Evolutionary conservation across 2,113 vertebrate species (phyloP).

Genomic region (Accipiter cooperii): DNA sequence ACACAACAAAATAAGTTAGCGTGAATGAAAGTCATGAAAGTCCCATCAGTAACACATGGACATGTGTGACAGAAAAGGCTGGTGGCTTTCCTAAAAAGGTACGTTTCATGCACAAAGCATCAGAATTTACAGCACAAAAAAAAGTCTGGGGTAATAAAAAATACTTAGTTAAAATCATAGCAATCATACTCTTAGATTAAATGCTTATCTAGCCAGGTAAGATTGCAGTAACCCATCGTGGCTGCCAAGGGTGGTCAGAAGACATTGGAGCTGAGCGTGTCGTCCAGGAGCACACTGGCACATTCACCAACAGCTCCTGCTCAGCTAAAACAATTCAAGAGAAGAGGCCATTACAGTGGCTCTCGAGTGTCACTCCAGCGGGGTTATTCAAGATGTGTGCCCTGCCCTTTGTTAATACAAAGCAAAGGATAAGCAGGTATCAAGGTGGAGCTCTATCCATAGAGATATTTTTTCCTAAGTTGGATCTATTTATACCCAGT

Average conservation of each 20-base stretch:
- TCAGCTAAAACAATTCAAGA: background rate
- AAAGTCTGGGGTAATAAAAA: background rate
- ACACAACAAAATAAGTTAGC: background rate
- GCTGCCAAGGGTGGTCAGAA: background rate
- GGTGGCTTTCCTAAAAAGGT: background rate
- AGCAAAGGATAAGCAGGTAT: background rate
- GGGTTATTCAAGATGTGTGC: background rate
- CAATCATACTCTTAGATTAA: background rate
- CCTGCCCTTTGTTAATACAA: background rate
- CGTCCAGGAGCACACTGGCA: no score
- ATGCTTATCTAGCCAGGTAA: background rate
- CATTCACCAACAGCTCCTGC: background rate
- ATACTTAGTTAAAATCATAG: background rate
- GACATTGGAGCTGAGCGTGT: rapidly evolving
- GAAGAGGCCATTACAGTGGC: background rate
- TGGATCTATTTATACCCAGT: background rate
- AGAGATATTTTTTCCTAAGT: background rate
- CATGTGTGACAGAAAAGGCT: background rate
- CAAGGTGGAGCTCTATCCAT: background rate
- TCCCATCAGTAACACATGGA: background rate
- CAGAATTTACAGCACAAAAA: background rate
- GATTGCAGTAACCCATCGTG: background rate
- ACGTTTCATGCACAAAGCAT: background rate
- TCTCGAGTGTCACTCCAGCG: background rate
- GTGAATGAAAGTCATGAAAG: background rate